Evolutionary conservation across 2,888 invertebrate species (phyloP), one percentile per base, ranked within the genome.

Genomic region (Macrosiphum euphorbiae): DNA sequence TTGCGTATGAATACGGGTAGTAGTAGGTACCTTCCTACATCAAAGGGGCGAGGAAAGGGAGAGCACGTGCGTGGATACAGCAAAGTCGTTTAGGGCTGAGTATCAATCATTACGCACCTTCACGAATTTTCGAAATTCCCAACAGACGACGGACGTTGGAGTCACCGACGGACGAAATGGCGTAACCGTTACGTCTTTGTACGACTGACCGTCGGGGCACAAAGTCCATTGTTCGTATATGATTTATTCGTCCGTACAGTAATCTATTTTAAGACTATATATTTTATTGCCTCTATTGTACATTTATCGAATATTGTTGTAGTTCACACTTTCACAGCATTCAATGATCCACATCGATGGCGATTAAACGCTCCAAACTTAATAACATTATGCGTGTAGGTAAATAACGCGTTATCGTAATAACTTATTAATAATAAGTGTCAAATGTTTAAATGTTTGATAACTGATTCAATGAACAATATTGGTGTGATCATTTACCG

Each of bases 101-200:
- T 78, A 78, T 78, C 78, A 78, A 78, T 78, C 78, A 78, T 78
- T 35, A 78, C n/a, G n/a, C 35, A 78, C 78, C 78, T 78, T 78
- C 78, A 8, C 20, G 78, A 78, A 35, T 20, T 78, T 78, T 78
- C 8, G 78, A 78, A 78, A 78, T 78, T 78, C 35, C 35, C 78
- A 35, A 41, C 35, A 78, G 78, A 78, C 78, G 35, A 78, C 8
- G 78, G 35, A 78, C 35, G 8, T 35, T 35, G 8, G 35, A 78
- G 78, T 78, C 78, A 78, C 78, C 35, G 35, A 8, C 20, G 35
- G 78, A 87, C 50, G 87, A 52, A 52, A 87, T 50, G n/a, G 50
- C 52, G 87, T 20, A 52, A 87, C 52, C 50, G 50, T 87, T 52
- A 50, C 52, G 50, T 50, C 87, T n/a, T 87, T 87, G 50, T 87